phyloP scores from a whole-genome alignment of 1,140 invertebrate species.

The Coptotermes formosanus region DNA sequence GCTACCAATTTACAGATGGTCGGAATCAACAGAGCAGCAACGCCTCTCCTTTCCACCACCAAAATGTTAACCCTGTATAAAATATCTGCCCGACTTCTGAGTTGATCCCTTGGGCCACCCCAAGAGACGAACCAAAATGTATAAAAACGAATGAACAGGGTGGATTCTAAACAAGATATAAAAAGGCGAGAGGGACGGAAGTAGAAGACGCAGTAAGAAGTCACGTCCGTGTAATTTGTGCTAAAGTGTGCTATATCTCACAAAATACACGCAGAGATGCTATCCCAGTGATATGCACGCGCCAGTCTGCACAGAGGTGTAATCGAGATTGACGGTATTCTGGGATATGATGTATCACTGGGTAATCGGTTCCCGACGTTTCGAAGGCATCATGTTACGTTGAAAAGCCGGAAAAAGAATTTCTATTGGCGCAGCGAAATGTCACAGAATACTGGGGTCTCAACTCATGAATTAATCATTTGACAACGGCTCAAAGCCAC shows the following conservation, averaged over 20 bases:
- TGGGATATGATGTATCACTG: no score
- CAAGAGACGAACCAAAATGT: background rate
- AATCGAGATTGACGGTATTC: no score
- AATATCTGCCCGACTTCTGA: background rate
- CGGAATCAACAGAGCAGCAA: background rate
- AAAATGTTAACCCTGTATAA: background rate
- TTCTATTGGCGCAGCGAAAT: no score
- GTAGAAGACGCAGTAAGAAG: background rate
- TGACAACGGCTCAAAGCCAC: no score
- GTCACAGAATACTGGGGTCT: no score
- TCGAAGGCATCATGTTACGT: no score
- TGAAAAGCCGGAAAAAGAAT: no score
- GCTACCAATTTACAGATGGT: background rate
- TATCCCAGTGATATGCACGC: no score
- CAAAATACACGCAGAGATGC: no score
- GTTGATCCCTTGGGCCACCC: background rate
- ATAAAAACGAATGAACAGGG: background rate
- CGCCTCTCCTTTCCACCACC: background rate
- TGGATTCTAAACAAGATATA: background rate
- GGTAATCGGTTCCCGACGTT: no score
- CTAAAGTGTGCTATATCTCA: background rate
- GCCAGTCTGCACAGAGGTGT: no score
- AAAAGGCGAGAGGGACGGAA: background rate
- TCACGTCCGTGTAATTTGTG: background rate
- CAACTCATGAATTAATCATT: no score